These are phyloP conservation scores for Drosophila colorata DNA, from an alignment of 2,888 invertebrate genomes.

Conservation along the genomic window DNA sequence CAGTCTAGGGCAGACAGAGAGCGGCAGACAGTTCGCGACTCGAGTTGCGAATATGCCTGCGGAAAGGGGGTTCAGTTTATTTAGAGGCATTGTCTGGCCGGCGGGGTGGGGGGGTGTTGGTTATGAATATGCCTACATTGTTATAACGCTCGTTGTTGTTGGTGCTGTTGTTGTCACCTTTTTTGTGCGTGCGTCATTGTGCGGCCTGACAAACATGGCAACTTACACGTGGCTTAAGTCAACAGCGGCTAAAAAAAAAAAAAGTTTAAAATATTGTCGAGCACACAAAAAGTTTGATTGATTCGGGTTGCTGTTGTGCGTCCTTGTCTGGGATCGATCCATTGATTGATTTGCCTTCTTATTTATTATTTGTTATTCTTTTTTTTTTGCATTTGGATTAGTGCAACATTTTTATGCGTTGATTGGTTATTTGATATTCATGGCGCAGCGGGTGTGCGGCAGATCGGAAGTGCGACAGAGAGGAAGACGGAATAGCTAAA, in stretches of 20 bases:
- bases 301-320: conserved; percentile 57
- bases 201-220: conserved; percentile 55
- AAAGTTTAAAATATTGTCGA: conserved; percentile 60
- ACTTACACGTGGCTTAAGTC: conserved; percentile 72
- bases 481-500: conserved; percentile 22
- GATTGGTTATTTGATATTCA: conserved; percentile 78
- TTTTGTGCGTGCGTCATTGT: conserved; percentile 51
- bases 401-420: conserved; percentile 62
- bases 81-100: conserved; percentile 25
- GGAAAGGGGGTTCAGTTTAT: conserved; percentile 38
- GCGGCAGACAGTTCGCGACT: not conserved
- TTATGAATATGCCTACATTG: conserved; percentile 40
- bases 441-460: conserved; percentile 40
- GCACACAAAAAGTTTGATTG: conserved; percentile 70
- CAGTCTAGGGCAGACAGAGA: not conserved
- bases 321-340: conserved; percentile 43
- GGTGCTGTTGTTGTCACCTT: conserved; percentile 46
- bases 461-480: not conserved
- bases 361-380: not conserved
- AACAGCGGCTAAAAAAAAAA: conserved; percentile 40
- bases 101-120: conserved; percentile 21
- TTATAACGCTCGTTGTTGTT: conserved; percentile 20
- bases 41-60: conserved; percentile 22
- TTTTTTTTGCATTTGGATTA: conserved; percentile 61
- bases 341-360: conserved; percentile 67